These are phyloP conservation scores for roundworm (Caenorhabditis elegans) DNA, from an alignment of 1,140 invertebrate species.

Conservation along the genomic window WBcel235 BX284603.4:4543501-4544000, in stretches of 20 bases:
- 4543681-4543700: neutral
- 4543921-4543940: neutral
- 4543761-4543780: neutral
- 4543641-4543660: neutral
- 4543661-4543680: neutral
- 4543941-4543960: neutral
- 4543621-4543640: neutral
- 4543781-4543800: neutral
- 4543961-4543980: too few species aligned
- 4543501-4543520: too few species aligned
- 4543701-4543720: neutral
- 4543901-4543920: neutral
- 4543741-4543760: neutral
- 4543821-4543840: neutral
- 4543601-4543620: too few species aligned
- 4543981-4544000: too few species aligned
- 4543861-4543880: neutral
- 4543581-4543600: too few species aligned
- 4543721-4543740: neutral
- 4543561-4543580: too few species aligned
- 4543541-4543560: too few species aligned
- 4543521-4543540: too few species aligned
- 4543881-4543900: neutral
- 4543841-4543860: neutral
- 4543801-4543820: neutral